A percentile compares a stretch with the other conserved stretches of the same genome.
phyloP scores from a whole-genome alignment of 2,888 invertebrate genomes.

The Drosophila picticornis region DNA sequence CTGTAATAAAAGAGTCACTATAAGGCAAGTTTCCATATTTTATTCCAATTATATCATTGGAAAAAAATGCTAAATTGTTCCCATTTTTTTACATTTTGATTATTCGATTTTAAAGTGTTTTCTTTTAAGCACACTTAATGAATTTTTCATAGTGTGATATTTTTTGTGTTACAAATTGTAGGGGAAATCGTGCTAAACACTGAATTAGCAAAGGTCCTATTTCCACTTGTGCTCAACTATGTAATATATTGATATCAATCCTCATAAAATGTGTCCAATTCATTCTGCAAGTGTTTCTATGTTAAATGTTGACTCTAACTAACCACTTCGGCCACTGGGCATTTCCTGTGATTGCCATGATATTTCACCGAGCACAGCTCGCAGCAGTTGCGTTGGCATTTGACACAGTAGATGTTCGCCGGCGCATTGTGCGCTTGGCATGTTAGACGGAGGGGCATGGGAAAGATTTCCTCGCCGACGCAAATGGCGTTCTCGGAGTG shows the following conservation, averaged over 20 bases:
- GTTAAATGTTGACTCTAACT: conserved; percentile 5
- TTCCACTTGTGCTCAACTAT: background rate
- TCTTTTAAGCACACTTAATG: background rate
- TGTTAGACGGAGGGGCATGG: conserved; percentile 41
- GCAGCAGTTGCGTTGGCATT: conserved; percentile 55
- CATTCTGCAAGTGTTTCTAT: conserved; percentile 3
- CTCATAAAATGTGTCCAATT: background rate
- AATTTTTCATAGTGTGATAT: background rate
- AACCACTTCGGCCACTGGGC: conserved; percentile 33
- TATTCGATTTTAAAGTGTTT: background rate
- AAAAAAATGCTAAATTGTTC: background rate
- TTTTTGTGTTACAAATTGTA: background rate
- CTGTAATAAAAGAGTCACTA: background rate
- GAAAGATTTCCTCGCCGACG: conserved; percentile 41
- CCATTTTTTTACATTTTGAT: background rate
- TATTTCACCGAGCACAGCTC: conserved; percentile 46
- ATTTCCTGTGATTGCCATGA: conserved; percentile 63
- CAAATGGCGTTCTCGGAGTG: background rate
- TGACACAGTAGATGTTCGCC: conserved; percentile 62
- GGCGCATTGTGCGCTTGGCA: conserved; percentile 65
- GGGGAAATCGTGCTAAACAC: background rate
- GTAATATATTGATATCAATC: background rate
- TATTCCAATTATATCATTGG: background rate
- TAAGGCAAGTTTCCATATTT: background rate
- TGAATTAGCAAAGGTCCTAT: background rate